These are phyloP conservation scores for Hemicentrotus pulcherrimus DNA, from an alignment of 35 echinoderm and acorn worm species.

Conservation along the genomic window DNA sequence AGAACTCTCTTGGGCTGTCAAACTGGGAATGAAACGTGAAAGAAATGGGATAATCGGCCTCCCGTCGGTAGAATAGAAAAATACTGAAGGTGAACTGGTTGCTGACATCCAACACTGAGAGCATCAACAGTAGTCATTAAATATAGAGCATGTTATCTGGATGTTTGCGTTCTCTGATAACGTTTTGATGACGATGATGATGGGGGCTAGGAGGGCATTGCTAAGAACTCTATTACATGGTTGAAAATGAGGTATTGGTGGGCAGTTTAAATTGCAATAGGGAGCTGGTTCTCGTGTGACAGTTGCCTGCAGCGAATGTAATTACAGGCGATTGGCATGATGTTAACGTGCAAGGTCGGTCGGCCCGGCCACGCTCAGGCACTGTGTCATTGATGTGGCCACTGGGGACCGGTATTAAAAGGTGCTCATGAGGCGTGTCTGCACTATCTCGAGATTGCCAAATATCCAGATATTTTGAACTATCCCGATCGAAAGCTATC, in stretches of 20 bases:
- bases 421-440: too few species aligned
- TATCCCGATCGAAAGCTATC: too few species aligned
- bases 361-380: neutral
- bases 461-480: too few species aligned
- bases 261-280: neutral
- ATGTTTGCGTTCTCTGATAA: neutral
- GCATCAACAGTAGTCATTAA: neutral
- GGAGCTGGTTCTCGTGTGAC: neutral
- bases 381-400: neutral
- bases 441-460: too few species aligned
- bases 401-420: neutral
- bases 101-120: neutral
- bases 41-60: too few species aligned
- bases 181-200: neutral
- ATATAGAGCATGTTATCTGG: neutral
- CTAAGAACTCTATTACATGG: neutral
- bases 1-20: too few species aligned
- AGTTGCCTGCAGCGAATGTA: neutral
- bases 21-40: too few species aligned
- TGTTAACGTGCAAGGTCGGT: neutral
- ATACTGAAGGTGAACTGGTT: neutral
- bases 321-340: neutral
- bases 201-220: neutral
- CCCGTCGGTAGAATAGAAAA: neutral
- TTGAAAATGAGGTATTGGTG: neutral